Percentiles rank a stretch among this genome's conserved stretches.
phyloP scores from a whole-genome alignment of 2,797 vertebrate species.

The Euphonia xanthogaster region DNA sequence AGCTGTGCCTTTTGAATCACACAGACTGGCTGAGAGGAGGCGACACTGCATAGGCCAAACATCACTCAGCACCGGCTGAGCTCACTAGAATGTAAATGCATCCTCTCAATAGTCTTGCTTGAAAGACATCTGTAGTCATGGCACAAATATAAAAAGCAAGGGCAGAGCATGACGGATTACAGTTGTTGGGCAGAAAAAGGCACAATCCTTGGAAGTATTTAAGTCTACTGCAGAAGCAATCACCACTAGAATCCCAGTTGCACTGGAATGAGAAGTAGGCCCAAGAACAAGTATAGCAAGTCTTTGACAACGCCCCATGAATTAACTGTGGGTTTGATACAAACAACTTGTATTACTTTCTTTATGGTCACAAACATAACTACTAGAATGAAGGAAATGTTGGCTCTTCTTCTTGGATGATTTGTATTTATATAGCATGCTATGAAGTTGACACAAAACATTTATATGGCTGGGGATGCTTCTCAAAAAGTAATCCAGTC shows the following conservation, averaged over 20 bases:
- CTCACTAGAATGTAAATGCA: conserved; percentile 39
- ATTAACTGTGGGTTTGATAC: not conserved
- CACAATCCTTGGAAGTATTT: not conserved
- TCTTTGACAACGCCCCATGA: not conserved
- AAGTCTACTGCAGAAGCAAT: not conserved
- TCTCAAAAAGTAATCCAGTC: not conserved
- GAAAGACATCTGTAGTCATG: conserved; percentile 28
- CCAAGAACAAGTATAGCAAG: not conserved
- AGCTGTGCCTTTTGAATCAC: conserved; percentile 42
- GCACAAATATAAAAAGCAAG: conserved; percentile 15
- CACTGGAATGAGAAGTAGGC: not conserved
- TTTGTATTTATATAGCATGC: not conserved
- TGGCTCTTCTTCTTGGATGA: not conserved
- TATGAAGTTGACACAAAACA: not conserved
- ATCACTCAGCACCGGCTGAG: not conserved
- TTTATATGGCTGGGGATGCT: not conserved
- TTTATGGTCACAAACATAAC: not conserved
- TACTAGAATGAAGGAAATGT: not conserved
- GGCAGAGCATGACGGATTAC: conserved; percentile 29
- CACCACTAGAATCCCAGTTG: not conserved
- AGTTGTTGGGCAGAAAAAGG: not conserved
- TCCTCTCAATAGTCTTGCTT: not conserved
- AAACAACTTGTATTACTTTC: not conserved
- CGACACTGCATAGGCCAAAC: not conserved
- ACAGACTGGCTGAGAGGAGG: conserved; percentile 13